Evolutionary conservation across 2,888 invertebrate genomes (phyloP), one percentile per base, ranked within the genome.

Genomic region (Lordiphosa fenestrarum): DNA sequence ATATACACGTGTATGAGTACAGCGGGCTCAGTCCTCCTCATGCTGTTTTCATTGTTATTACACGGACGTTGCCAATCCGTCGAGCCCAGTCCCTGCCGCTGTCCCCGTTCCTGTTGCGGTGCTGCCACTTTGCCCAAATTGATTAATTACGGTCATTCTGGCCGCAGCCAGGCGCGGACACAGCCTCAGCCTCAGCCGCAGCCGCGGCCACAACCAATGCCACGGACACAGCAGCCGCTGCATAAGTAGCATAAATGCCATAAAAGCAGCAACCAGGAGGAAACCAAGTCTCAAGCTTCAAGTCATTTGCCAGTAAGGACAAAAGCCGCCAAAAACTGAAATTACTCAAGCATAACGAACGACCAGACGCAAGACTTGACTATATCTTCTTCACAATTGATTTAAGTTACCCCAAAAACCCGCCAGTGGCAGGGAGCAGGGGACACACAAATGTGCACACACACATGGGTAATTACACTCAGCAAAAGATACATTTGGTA

Each of bases 101-200:
- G 48, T 52, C 53, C 48, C 47, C 33, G 23, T 13, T 23, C 12
- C 13, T 44, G 41, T 33, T 65, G 54, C 68, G 30, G 9, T 58
- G 71, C 69, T 70, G 74, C 75, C 81, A 74, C 73, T 80, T 84
- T 81, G 71, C 66, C 66, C 62, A 84, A 84, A 84, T 84, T 84
- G 84, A 84, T 84, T 84, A 84, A 84, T 84, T 84, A 84, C 81
- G 83, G 78, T 78, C 76, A 81, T 84, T 72, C 66, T 63, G 60
- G 63, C 56, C 48, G 37, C 53, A 42, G 40, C 21, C 39, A 51
- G 44, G 23, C 25, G 19, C 50, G 36, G 25, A 12, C 7, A 13
- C 53, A 35, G 46, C 12, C 12, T 25, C 39, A 35, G 46, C 12
- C 12, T 25, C 39, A 47, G 30, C 13, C 9, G 2, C 2, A 15